These are phyloP conservation scores for Coptodon rendalli DNA, from an alignment of 2,113 vertebrate species.

Conservation along the genomic window DNA sequence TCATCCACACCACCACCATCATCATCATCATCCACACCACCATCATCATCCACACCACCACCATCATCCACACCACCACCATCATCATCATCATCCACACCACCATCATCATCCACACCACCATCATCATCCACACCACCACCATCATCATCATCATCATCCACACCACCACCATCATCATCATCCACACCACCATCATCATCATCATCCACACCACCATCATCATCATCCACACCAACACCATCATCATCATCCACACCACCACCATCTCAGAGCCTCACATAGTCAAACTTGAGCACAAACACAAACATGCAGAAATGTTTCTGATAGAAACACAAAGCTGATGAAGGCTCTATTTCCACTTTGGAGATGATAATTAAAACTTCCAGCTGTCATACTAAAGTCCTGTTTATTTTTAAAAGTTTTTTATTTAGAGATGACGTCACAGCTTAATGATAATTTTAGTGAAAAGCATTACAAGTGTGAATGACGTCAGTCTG, in stretches of 20 bases:
- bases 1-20: no score
- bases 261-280: neutral
- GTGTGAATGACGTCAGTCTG: neutral
- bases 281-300: neutral
- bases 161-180: rapidly evolving
- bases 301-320: neutral
- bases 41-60: neutral
- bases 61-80: rapidly evolving
- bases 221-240: rapidly evolving
- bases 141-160: rapidly evolving
- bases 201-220: rapidly evolving
- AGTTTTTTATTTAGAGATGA: neutral
- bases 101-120: no score
- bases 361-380: neutral
- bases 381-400: neutral
- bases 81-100: rapidly evolving
- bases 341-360: neutral
- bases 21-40: neutral
- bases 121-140: rapidly evolving
- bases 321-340: neutral
- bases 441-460: neutral
- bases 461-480: neutral
- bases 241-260: rapidly evolving
- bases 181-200: rapidly evolving
- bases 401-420: neutral